Percentiles rank a stretch among this genome's conserved stretches.
Conservation (phyloP, 2,797 vertebrate species). For the Botia almorhae region DNA sequence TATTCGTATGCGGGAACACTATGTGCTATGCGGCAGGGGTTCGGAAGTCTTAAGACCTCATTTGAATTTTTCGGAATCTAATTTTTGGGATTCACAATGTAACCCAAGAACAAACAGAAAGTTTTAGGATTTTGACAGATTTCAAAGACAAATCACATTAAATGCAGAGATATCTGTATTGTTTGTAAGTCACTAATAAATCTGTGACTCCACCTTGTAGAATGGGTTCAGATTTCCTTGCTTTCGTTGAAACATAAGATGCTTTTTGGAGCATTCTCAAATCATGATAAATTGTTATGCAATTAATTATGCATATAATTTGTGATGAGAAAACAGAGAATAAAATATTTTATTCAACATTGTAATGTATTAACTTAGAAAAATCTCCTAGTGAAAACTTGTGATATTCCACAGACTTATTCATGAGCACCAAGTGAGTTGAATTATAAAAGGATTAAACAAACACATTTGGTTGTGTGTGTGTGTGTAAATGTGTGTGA, state of each 20-base stretch:
- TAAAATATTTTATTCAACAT: too few relatives aligned
- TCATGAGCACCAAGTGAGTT: conserved; percentile 24
- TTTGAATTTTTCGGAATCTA: too few relatives aligned
- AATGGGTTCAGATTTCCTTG: too few relatives aligned
- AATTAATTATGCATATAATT: not conserved
- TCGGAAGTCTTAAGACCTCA: too few relatives aligned
- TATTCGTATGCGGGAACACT: not conserved
- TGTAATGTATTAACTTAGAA: not conserved
- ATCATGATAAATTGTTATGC: too few relatives aligned
- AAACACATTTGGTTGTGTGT: not conserved
- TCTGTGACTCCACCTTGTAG: too few relatives aligned
- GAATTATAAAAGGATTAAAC: conserved; percentile 25
- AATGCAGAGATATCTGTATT: too few relatives aligned
- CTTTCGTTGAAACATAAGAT: too few relatives aligned
- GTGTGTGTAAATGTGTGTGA: not conserved
- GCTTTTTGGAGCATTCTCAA: too few relatives aligned
- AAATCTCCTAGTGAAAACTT: not conserved
- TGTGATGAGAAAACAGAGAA: not conserved
- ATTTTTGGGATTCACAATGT: not conserved
- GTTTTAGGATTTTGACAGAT: not conserved
- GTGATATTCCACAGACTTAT: not conserved
- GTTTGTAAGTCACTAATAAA: too few relatives aligned
- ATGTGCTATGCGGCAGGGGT: too few relatives aligned
- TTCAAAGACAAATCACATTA: not conserved
- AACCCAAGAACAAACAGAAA: not conserved